Base-by-base conservation (phyloP, 2,888 invertebrate species). In the Marasmarcha lunaedactyla region DNA sequence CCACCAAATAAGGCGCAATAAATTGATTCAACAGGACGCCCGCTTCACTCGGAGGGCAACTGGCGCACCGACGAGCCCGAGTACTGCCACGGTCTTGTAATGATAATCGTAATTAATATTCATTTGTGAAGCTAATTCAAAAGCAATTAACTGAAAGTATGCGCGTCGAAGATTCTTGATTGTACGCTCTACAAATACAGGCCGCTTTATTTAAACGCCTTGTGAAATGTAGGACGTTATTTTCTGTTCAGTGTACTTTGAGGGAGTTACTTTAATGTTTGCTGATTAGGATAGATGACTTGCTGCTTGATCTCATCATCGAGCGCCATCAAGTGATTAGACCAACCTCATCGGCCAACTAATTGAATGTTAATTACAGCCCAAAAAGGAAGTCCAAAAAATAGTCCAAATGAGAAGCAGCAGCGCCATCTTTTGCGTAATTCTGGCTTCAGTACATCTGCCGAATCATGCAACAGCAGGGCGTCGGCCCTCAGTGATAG, bases 241-340 rank as follows among this genome's bases (percentile, higher is more conserved):
- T 5, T 20, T 20, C 20, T 20, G 20, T 20, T 3, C 20, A 11
- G 4, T 30, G 30, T 30, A 30, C 30, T 4, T 3, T 30, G 30
- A 30, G 4, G 30, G 30, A n/a, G 30, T 30, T 7, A 30, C 10
- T 30, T 30, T 3, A 11, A 11, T 30, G 30, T 30, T 7, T 30
- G 30, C 30, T 30, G 30, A 30, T 30, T 30, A 30, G n/a, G n/a
- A 30, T 30, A 11, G 30, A 30, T 30, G 30, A 30, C 30, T 30
- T 9, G 30, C 30, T 9, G n/a, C 11, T 20, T 7, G 3, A 7
- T 20, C 4, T 20, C 3, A 20, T 20, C 7, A 20, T 20, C 20
- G 7, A 7, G 7, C 3, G 20, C 4, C 20, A 20, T 20, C 20
- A 20, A 20, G 7, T n/a, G n/a, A n/a, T n/a, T n/a, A n/a, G n/a